These are phyloP conservation scores for Sphaerophoria taeniata DNA, from an alignment of 2,888 invertebrate species.

Conservation along the genomic window DNA sequence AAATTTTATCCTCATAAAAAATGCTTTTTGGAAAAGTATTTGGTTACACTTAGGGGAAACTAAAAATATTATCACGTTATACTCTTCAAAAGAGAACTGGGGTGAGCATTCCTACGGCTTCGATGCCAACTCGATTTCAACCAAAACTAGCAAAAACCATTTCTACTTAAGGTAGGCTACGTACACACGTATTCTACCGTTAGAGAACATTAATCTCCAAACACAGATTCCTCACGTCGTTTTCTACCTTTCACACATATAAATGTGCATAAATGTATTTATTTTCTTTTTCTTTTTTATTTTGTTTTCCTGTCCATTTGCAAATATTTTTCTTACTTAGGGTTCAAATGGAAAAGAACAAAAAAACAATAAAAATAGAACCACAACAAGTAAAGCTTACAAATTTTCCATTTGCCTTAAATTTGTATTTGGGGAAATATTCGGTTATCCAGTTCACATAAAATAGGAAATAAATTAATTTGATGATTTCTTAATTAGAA, in stretches of 20 bases:
- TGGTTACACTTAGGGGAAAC: constrained; percentile 58
- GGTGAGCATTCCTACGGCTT: constrained; percentile 69
- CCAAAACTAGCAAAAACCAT: constrained; percentile 46
- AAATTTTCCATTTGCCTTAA: too few species aligned
- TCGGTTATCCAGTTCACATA: too few species aligned
- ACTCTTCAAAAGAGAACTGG: constrained; percentile 66
- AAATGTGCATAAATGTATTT: not conserved
- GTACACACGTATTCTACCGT: constrained; percentile 16
- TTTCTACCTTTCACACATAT: not conserved
- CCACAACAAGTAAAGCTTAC: too few species aligned
- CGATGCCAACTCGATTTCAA: constrained; percentile 56
- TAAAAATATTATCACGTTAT: constrained; percentile 66
- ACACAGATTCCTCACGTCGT: constrained; percentile 63
- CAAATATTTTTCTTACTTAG: too few species aligned
- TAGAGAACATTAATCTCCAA: constrained; percentile 70
- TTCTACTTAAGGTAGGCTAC: constrained; percentile 45
- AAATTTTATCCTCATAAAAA: not conserved
- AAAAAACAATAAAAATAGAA: not conserved
- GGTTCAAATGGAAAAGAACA: not conserved
- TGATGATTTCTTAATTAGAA: not conserved
- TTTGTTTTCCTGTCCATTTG: not conserved
- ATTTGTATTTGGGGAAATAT: too few species aligned
- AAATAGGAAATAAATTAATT: too few species aligned
- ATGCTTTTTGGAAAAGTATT: not conserved
- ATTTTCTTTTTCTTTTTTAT: not conserved